Evolutionary conservation across 2,888 invertebrate species (phyloP).

Genomic region (Sympetrum striolatum): DNA sequence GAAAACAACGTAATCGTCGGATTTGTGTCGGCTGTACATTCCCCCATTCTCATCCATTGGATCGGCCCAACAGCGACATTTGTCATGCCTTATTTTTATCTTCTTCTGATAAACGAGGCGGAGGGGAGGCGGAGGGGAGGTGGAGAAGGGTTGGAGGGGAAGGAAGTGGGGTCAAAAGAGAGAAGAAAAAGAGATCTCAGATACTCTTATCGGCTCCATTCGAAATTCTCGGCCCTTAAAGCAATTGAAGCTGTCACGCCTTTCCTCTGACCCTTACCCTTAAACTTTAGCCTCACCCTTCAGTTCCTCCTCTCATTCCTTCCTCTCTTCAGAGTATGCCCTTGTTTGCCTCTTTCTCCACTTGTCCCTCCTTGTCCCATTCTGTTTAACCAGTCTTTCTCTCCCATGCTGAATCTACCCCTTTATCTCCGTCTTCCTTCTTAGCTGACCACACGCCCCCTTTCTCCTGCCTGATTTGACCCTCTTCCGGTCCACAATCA

Average conservation of each 20-base stretch:
- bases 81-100: neutral
- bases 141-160: neutral
- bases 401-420: no score
- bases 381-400: no score
- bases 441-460: neutral
- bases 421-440: neutral
- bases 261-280: neutral
- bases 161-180: neutral
- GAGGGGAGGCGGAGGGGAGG: no score
- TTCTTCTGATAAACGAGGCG: neutral
- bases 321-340: neutral
- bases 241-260: conserved; percentile 34
- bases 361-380: neutral
- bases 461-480: no score
- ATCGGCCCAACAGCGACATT: neutral
- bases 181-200: neutral
- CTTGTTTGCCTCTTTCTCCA: neutral
- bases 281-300: neutral
- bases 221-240: neutral
- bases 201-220: conserved; percentile 28
- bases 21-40: neutral
- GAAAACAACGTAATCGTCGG: neutral
- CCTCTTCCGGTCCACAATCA: no score
- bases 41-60: neutral
- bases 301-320: no score